Conservation (phyloP, 1,140 invertebrate genomes). For the Leguminivora glycinivorella region DNA sequence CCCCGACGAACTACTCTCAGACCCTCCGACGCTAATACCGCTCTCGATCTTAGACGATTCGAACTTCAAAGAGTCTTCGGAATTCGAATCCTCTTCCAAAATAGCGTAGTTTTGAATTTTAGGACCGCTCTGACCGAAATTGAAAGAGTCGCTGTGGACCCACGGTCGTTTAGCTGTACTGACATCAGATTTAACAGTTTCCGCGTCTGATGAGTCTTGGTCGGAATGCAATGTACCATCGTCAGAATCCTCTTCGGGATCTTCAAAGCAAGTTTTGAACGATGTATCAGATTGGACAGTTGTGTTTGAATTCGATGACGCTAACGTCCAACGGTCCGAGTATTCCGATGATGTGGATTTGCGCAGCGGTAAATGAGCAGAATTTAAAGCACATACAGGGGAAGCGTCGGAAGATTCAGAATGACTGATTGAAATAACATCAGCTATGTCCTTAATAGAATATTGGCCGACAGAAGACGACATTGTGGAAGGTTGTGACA, state of each 20-base stretch:
- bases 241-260: slow-evolving; percentile 65
- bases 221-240: slow-evolving; percentile 62
- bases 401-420: slow-evolving; percentile 62
- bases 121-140: slow-evolving; percentile 50
- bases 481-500: slow-evolving; percentile 46
- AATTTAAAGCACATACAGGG: slow-evolving; percentile 59
- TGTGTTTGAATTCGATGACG: slow-evolving; percentile 67
- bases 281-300: slow-evolving; percentile 67
- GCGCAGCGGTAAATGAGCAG: slow-evolving; percentile 51
- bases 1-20: slow-evolving; percentile 61
- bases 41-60: slow-evolving; percentile 60
- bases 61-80: slow-evolving; percentile 34
- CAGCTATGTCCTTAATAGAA: slow-evolving; percentile 69
- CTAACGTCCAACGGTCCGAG: slow-evolving; percentile 68
- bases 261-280: slow-evolving; percentile 67
- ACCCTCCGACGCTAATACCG: slow-evolving; percentile 58
- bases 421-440: slow-evolving; percentile 62
- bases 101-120: slow-evolving; percentile 48
- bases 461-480: slow-evolving; percentile 55
- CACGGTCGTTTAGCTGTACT: slow-evolving; percentile 64
- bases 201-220: slow-evolving; percentile 64
- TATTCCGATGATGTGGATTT: slow-evolving; percentile 72
- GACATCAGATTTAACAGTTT: slow-evolving; percentile 67
- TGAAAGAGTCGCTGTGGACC: slow-evolving; percentile 70
- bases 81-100: slow-evolving; percentile 50